Base-by-base conservation (phyloP, 2,888 invertebrate species). In the Loripinus fragilis region DNA sequence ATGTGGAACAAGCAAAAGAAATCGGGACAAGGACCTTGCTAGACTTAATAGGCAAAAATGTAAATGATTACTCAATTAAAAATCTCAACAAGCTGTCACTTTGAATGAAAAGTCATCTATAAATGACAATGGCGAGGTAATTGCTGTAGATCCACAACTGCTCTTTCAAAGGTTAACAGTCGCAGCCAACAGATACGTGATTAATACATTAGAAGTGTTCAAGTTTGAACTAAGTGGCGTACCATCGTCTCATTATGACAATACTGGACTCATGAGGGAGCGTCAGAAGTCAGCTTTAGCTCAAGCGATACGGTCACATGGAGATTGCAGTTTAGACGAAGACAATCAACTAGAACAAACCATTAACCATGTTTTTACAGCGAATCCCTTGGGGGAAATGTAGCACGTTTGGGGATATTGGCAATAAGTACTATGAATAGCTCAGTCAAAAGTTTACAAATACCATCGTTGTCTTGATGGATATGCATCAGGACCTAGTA, bases 381-480 rank as follows among this genome's bases (percentile, higher is more conserved):
- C 35, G 41, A 28, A 60, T 71, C 12, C 38, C 60, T 25, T 75
- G 75, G 75, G 28, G 45, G 48, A 68, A 55, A 41, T 35, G 68
- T 7, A 69, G 1, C 0, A 68, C 69, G 0, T 74, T 74, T 42
- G 25, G 55, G 0, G 35, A 41, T 15, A 74, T 74, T 17, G 55
- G 38, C 45, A 38, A 69, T 20, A 41, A 28, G 48, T 74, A 74
- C 42, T 33, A 28, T 42, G 50, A 74, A 2, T 41, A 74, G 20
- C 12, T 52, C 25, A 20, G 12, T 30, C 71, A 42, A n/a, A 67
- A 35, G 20, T 74, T 67, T 67, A 17, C 35, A 48, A 12, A 71
- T 30, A 15, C 70, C 20, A 66, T 64, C 7, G 67, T 78, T 41
- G 71, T 74, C 0, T 78, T 78, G 74, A 78, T 74, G 78, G 78